phyloP scores from a whole-genome alignment of 2,888 invertebrate genomes.

The Agonopterix heracliana region DNA sequence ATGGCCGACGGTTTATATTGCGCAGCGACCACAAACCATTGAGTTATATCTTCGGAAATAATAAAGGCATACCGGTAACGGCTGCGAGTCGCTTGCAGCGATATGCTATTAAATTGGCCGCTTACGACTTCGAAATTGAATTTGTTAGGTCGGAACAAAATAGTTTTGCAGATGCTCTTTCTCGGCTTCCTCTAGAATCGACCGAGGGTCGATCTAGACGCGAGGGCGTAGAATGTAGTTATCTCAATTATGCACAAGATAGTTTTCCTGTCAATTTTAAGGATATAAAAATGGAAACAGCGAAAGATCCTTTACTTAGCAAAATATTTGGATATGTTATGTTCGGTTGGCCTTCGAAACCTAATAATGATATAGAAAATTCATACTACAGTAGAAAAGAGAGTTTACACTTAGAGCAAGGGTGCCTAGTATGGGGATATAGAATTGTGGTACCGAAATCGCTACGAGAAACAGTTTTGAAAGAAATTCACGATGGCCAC shows the following conservation, averaged over 20 bases:
- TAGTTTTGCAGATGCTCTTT: conserved; percentile 3
- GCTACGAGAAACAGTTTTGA: conserved; percentile 7
- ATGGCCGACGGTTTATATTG: no score
- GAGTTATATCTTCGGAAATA: conserved; percentile 16
- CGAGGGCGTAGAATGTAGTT: background rate
- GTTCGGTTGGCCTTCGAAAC: background rate
- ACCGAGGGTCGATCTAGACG: background rate
- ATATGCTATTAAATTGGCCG: conserved; percentile 8
- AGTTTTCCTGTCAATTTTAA: conserved; percentile 1
- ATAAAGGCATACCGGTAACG: conserved; percentile 13
- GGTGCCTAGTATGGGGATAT: conserved; percentile 14
- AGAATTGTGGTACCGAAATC: conserved; percentile 12
- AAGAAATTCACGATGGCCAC: conserved; percentile 14
- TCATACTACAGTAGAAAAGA: conserved; percentile 5
- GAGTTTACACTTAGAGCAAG: conserved; percentile 11
- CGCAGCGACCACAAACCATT: no score
- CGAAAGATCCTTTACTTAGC: background rate
- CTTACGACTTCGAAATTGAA: conserved; percentile 4
- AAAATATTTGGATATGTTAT: background rate
- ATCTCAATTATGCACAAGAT: conserved; percentile 6
- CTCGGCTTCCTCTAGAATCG: conserved; percentile 1
- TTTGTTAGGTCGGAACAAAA: background rate
- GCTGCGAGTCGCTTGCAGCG: conserved; percentile 11
- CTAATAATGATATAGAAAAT: background rate
- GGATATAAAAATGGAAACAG: background rate